A percentile compares a stretch with the other conserved stretches of the same genome.
Evolutionary conservation across 2,113 vertebrate genomes (phyloP).

Genomic region (Petroica traversi): DNA sequence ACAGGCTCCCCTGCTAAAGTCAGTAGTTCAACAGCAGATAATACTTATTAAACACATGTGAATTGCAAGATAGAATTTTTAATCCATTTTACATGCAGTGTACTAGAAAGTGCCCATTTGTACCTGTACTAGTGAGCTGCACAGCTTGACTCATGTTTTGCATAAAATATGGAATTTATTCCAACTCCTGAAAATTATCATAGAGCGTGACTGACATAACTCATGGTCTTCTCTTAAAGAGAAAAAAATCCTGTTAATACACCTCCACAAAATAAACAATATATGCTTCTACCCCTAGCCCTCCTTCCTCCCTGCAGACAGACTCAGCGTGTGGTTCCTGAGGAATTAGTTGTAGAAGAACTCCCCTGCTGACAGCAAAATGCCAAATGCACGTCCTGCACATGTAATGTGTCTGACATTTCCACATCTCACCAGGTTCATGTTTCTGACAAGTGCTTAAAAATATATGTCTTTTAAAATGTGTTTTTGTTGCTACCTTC

Average conservation of each 20-base stretch:
- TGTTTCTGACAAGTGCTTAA: slow-evolving; percentile 70
- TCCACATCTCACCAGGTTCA: slow-evolving; percentile 77
- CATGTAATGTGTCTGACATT: slow-evolving; percentile 80
- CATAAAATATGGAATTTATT: neutral
- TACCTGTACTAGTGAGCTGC: neutral
- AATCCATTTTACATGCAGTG: neutral
- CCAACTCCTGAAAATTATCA: slow-evolving; percentile 36
- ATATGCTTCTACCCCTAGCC: slow-evolving; percentile 12
- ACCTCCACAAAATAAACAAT: slow-evolving; percentile 54
- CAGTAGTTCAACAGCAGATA: neutral
- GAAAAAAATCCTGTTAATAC: slow-evolving; percentile 12
- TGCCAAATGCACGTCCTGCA: slow-evolving; percentile 75
- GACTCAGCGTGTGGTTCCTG: slow-evolving; percentile 75
- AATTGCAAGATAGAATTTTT: neutral
- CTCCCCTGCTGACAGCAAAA: slow-evolving; percentile 80
- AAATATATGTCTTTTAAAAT: slow-evolving; percentile 45
- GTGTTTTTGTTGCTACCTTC: slow-evolving; percentile 38
- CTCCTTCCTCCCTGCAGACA: slow-evolving; percentile 71
- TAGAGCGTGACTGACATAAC: slow-evolving; percentile 24
- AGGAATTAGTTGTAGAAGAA: slow-evolving; percentile 75
- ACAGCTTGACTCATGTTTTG: neutral
- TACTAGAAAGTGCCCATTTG: neutral
- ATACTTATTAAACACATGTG: neutral
- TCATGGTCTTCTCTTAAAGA: slow-evolving; percentile 38
- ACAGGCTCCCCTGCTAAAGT: neutral